Base-by-base conservation (phyloP, 30 jellyfish, hydroid and myxozoan genomes). In the Turritopsis dohrnii region DNA sequence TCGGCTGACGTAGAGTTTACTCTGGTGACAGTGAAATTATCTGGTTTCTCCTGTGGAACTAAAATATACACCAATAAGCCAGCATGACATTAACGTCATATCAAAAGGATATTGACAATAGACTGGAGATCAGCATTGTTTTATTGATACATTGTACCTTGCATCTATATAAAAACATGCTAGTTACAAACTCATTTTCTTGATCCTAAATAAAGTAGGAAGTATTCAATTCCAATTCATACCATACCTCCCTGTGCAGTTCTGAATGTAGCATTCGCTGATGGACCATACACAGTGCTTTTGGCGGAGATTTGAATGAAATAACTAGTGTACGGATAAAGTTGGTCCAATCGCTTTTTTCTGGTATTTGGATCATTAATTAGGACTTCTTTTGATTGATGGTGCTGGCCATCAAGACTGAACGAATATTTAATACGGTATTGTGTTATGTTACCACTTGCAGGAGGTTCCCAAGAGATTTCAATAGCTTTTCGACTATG, bases 391-490 rank as follows among this genome's bases (percentile, higher is more conserved):
- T 24, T 65, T 3, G 69, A 89, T 8, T 52, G 72, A 28, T 76
- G 83, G 22, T 66, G 54, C 30, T 74, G 52, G 85, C 28, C 85
- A 29, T 25, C 52, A 52, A 82, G 84, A 26, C 54, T 28, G 77
- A 77, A 81, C 17, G 84, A 69, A 74, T 79, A 89, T 53, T 53
- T 31, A 16, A 89, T 53, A 53, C 76, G 91, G 60, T 69, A 89
- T 85, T 77, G 84, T n/a, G 79, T 73, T 9, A 89, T 71, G 81
- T 75, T 54, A 23, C 96, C 96, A 22, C 28, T 19, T 18, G 66
- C 19, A 18, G 96, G 92, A 21, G 89, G 79, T 19, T 79, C 27
- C 96, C 96, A 89, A 20, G 73, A 65, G 65, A 89, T 31, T 54
- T 80, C 85, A 66, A 89, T 54, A 0, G 92, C 41, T 25, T 86